Conservation (phyloP, 2,113 vertebrate genomes). For the Sula dactylatra region DNA sequence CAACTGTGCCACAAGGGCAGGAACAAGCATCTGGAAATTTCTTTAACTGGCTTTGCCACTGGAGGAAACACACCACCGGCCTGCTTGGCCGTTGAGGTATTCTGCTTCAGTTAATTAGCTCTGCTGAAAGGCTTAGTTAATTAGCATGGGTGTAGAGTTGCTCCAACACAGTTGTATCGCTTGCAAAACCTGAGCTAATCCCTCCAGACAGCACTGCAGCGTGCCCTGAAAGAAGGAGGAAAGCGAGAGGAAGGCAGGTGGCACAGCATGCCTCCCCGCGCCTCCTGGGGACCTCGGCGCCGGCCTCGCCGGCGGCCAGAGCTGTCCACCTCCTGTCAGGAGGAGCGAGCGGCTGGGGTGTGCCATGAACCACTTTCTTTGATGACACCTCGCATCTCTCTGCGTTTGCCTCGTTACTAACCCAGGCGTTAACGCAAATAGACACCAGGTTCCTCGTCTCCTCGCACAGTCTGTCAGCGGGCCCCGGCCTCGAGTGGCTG, state of each 20-base stretch:
- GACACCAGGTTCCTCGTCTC: accelerated
- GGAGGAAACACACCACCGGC: background rate
- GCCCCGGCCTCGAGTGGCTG: background rate
- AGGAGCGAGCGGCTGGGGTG: accelerated
- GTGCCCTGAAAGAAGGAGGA: accelerated
- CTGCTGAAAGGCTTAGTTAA: background rate
- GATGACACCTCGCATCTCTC: accelerated
- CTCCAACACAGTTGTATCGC: background rate
- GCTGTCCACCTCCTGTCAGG: background rate
- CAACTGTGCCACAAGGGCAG: background rate
- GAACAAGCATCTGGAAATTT: background rate
- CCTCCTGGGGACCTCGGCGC: background rate
- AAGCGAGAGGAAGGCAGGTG: accelerated
- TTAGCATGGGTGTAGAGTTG: background rate
- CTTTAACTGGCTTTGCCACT: background rate
- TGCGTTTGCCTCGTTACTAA: accelerated
- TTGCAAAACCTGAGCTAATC: background rate
- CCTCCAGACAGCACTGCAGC: accelerated
- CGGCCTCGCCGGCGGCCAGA: accelerated
- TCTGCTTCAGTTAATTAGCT: conserved; percentile 9
- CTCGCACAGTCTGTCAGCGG: accelerated
- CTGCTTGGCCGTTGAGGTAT: background rate
- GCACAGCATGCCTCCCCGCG: accelerated
- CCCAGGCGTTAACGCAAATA: accelerated
- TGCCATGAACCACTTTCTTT: accelerated